phyloP scores from a whole-genome alignment of 2,113 vertebrate species.

The Dunckerocampus dactyliophorus region DNA sequence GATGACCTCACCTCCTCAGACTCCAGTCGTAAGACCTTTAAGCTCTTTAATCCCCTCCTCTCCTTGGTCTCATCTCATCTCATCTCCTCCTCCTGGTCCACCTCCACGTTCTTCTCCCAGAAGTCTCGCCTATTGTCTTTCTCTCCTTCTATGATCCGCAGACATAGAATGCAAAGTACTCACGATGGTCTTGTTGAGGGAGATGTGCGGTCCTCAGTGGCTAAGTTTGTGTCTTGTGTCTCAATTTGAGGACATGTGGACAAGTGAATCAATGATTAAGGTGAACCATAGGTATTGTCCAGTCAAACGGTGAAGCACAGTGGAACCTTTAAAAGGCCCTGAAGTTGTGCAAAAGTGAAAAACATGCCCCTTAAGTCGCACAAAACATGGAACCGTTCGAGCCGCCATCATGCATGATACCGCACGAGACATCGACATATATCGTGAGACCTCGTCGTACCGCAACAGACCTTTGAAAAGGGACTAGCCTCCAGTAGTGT shows the following conservation, averaged over 20 bases:
- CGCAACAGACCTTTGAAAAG: too few relatives aligned
- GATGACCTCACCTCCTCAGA: conserved; percentile 44
- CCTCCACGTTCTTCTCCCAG: neutral
- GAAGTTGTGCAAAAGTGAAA: neutral
- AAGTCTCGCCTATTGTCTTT: conserved; percentile 6
- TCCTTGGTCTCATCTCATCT: conserved; percentile 25
- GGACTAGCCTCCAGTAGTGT: too few relatives aligned
- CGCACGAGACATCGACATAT: too few relatives aligned
- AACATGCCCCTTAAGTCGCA: neutral
- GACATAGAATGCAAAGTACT: conserved; percentile 29
- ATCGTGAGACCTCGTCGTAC: too few relatives aligned
- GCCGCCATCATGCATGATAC: too few relatives aligned
- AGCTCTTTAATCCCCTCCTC: conserved; percentile 47
- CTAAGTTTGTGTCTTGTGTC: conserved; percentile 29
- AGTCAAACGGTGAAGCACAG: conserved; percentile 29
- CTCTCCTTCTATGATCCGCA: conserved; percentile 26
- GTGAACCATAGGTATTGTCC: conserved; percentile 15
- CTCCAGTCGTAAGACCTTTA: conserved; percentile 35
- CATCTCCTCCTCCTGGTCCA: conserved; percentile 16
- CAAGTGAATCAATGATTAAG: conserved; percentile 36
- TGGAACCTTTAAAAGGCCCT: neutral
- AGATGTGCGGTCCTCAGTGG: conserved; percentile 24
- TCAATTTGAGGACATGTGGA: conserved; percentile 28
- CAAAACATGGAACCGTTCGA: neutral
- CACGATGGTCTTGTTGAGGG: conserved; percentile 16